Percentiles rank a stretch among this genome's conserved stretches.
Evolutionary conservation across 2,113 vertebrate species (phyloP).

Genomic region (Ramphastos sulfuratus): DNA sequence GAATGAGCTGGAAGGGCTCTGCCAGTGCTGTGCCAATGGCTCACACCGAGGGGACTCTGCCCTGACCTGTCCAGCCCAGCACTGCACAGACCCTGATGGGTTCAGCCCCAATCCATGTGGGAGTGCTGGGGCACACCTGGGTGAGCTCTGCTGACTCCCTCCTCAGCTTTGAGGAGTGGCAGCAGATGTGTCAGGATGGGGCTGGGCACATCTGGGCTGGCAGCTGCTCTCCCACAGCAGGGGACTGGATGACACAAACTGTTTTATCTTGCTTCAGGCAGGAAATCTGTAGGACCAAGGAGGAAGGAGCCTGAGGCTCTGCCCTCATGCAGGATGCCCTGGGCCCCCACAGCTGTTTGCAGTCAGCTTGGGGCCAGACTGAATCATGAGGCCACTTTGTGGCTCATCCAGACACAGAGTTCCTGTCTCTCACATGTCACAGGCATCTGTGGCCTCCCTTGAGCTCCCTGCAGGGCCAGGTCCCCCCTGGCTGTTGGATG

Average conservation of each 20-base stretch:
- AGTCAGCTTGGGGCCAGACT: neutral
- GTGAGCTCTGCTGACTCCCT: neutral
- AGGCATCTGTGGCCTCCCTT: neutral
- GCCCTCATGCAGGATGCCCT: neutral
- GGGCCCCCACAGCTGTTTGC: neutral
- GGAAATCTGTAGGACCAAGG: neutral
- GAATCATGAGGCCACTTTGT: neutral
- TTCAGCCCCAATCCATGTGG: fast-evolving
- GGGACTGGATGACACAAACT: neutral
- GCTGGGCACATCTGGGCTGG: slow-evolving; percentile 19
- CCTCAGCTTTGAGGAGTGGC: neutral
- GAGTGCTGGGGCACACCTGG: neutral
- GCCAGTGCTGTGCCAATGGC: no score
- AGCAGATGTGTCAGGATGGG: neutral
- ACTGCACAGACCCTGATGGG: fast-evolving
- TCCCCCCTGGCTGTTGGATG: neutral
- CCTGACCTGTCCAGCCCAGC: neutral
- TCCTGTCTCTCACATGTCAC: neutral
- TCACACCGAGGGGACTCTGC: neutral
- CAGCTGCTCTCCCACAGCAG: neutral
- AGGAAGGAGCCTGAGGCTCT: neutral
- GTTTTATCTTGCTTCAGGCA: neutral
- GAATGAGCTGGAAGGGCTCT: no score
- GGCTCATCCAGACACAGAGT: neutral
- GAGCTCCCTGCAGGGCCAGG: neutral